Evolutionary conservation across 1,140 invertebrate species (phyloP).

Genomic region (Trichonephila inaurata): DNA sequence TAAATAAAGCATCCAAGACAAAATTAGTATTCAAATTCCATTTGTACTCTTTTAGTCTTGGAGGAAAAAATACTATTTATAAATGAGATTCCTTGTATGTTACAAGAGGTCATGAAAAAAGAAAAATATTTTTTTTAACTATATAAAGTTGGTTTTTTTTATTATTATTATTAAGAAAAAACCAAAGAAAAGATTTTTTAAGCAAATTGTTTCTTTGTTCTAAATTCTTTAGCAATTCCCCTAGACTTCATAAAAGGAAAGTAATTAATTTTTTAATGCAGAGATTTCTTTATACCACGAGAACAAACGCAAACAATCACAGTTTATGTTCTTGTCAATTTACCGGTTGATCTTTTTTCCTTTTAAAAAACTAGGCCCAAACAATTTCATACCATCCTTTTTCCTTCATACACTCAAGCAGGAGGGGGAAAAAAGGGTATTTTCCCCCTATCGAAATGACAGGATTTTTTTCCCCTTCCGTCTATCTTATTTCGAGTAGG

Average conservation of each 20-base stretch:
- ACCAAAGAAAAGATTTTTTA: background rate
- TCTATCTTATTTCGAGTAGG: background rate
- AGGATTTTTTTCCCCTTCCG: background rate
- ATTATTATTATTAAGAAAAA: background rate
- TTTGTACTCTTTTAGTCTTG: background rate
- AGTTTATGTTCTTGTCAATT: constrained; percentile 48
- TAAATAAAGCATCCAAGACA: background rate
- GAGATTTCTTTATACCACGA: constrained; percentile 31
- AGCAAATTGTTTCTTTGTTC: constrained; percentile 48
- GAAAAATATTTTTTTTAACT: background rate
- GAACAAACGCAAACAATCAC: constrained; percentile 7
- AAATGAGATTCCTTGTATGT: background rate
- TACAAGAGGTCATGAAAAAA: background rate
- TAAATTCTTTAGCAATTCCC: background rate
- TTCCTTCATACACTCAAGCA: background rate
- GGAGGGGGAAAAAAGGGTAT: background rate
- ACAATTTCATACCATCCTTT: background rate
- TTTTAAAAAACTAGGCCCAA: background rate
- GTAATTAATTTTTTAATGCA: constrained; percentile 32
- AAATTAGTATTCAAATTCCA: constrained; percentile 11
- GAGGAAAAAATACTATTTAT: background rate
- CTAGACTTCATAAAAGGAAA: constrained; percentile 16
- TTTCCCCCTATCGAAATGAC: background rate
- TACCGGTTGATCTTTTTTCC: constrained; percentile 44
- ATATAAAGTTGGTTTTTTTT: background rate